These are phyloP conservation scores for Diceros bicornis DNA, from an alignment of 2,797 vertebrate species.

Conservation along the genomic window DNA sequence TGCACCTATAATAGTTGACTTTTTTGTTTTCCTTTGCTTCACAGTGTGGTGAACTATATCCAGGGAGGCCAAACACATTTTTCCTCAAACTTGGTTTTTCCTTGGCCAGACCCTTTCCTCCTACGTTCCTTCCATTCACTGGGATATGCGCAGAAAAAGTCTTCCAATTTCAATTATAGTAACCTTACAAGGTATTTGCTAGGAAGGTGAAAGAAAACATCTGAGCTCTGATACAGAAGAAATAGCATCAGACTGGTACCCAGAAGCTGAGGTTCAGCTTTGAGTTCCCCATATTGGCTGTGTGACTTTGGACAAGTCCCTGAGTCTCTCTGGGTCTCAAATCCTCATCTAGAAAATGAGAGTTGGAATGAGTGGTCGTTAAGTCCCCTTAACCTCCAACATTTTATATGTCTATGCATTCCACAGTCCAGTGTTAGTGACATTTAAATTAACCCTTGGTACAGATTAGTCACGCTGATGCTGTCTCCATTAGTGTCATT, in stretches of 20 bases:
- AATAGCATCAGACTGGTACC: neutral
- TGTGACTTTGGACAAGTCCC: neutral
- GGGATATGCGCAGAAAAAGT: neutral
- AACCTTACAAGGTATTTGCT: neutral
- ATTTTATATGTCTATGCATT: neutral
- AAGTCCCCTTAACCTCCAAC: neutral
- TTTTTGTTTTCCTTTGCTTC: constrained; percentile 21
- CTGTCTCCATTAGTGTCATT: neutral
- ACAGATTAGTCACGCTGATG: neutral
- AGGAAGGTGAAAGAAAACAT: neutral
- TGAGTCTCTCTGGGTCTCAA: neutral
- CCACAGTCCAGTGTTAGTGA: constrained; percentile 4
- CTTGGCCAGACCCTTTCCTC: neutral
- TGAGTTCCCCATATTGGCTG: neutral
- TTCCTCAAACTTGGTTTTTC: neutral
- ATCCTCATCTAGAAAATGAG: constrained; percentile 29
- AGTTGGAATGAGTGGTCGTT: neutral
- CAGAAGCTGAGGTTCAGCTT: neutral
- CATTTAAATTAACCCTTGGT: neutral
- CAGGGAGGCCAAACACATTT: neutral
- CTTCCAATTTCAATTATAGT: constrained; percentile 28
- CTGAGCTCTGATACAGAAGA: neutral
- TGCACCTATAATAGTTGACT: neutral
- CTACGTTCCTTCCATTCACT: neutral
- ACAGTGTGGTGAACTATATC: neutral